Evolutionary conservation across 2,113 vertebrate genomes (phyloP).

Genomic region (Labeo catla): DNA sequence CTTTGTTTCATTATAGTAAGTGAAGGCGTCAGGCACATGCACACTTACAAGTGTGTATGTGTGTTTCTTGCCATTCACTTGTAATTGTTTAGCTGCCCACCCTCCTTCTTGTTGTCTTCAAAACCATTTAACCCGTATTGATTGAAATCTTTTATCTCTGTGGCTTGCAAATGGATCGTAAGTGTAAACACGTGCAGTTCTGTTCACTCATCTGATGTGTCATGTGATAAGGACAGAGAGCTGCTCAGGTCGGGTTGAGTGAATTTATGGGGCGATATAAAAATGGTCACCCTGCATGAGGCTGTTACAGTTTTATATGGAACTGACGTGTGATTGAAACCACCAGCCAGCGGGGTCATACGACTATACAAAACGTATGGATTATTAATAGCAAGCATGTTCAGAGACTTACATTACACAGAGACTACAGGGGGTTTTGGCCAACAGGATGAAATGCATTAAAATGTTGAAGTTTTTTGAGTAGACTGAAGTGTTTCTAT

Average conservation of each 20-base stretch:
- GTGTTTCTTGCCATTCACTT: not conserved
- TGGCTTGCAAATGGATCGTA: constrained; percentile 10
- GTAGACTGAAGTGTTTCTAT: constrained; percentile 4
- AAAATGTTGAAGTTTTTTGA: not conserved
- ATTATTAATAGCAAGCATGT: constrained; percentile 50
- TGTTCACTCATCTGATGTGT: constrained; percentile 3
- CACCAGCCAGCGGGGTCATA: constrained; percentile 20
- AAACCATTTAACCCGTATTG: constrained; percentile 31
- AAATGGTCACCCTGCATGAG: not conserved
- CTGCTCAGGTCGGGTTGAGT: constrained; percentile 1
- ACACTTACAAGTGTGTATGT: constrained; percentile 15
- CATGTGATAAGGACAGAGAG: not conserved
- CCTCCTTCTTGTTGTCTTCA: constrained; percentile 7
- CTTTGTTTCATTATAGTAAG: constrained; percentile 60
- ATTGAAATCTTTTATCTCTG: constrained; percentile 22
- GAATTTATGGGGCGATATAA: constrained; percentile 15
- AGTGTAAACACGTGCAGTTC: constrained; percentile 16
- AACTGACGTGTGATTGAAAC: constrained; percentile 38
- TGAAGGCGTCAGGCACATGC: constrained; percentile 45
- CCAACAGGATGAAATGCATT: not conserved
- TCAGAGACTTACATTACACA: not conserved
- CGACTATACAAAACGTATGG: not conserved
- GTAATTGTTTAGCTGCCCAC: constrained; percentile 15
- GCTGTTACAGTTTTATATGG: constrained; percentile 33
- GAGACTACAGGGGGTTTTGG: not conserved